A percentile compares a stretch with the other conserved stretches of the same genome.
Evolutionary conservation across 2,888 invertebrate genomes (phyloP).

Genomic region (Artemia sinica): DNA sequence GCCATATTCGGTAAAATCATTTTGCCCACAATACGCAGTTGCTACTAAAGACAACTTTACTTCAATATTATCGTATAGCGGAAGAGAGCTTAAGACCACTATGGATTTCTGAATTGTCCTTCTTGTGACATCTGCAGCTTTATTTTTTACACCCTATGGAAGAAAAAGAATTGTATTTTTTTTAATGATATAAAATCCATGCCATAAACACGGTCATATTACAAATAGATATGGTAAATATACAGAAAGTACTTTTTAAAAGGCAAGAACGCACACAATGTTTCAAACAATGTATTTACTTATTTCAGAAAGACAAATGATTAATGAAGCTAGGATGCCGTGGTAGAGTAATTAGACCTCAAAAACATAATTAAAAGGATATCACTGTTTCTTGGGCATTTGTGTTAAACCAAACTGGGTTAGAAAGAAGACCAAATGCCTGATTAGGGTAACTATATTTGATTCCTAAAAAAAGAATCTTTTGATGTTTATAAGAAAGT

Average conservation of each 20-base stretch:
- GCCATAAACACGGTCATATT: not conserved
- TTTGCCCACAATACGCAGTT: slow-evolving; percentile 89
- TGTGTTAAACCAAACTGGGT: too few relatives aligned
- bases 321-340: too few relatives aligned
- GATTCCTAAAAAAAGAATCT: too few relatives aligned
- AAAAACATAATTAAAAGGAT: too few relatives aligned
- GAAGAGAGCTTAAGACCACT: slow-evolving; percentile 73
- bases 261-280: slow-evolving; percentile 15
- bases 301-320: slow-evolving; percentile 9
- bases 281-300: slow-evolving; percentile 11
- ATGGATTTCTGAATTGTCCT: slow-evolving; percentile 97
- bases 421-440: too few relatives aligned
- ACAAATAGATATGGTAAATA: slow-evolving; percentile 14
- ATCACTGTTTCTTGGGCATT: too few relatives aligned
- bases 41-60: slow-evolving; percentile 91
- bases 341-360: too few relatives aligned
- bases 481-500: too few relatives aligned
- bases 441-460: too few relatives aligned
- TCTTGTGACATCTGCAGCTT: slow-evolving; percentile 84
- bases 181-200: not conserved
- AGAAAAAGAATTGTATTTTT: slow-evolving; percentile 18
- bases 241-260: slow-evolving; percentile 11
- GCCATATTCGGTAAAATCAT: slow-evolving; percentile 72
- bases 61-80: slow-evolving; percentile 82
- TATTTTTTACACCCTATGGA: slow-evolving; percentile 66